Percentiles rank a stretch among this genome's conserved stretches.
Conservation (phyloP, 2,888 invertebrate species). For the Dolichomitus sp. region DNA sequence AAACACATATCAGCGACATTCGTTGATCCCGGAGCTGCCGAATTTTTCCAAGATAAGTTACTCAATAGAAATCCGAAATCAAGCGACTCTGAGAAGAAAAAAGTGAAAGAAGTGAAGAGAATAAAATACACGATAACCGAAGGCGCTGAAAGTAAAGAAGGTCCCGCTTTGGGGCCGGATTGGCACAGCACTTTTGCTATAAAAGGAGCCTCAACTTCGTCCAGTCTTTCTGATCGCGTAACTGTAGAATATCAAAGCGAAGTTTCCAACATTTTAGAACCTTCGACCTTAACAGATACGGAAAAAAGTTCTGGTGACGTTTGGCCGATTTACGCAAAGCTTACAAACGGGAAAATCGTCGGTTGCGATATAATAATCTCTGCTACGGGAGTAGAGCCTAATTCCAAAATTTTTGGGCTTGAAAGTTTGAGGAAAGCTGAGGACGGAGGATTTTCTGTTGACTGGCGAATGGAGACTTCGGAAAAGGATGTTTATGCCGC, state of each 20-base stretch:
- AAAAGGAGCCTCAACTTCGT: constrained; percentile 86
- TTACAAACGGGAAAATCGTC: constrained; percentile 91
- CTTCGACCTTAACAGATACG: constrained; percentile 87
- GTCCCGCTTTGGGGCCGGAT: constrained; percentile 98
- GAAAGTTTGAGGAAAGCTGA: constrained; percentile 87
- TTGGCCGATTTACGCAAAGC: constrained; percentile 91
- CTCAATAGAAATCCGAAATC: constrained; percentile 49
- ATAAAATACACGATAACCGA: constrained; percentile 90
- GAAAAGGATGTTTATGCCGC: constrained; percentile 95
- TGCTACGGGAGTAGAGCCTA: constrained; percentile 96
- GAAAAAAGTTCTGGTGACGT: constrained; percentile 80
- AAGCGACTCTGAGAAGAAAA: not conserved
- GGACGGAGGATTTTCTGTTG: constrained; percentile 95
- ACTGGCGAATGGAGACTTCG: constrained; percentile 95
- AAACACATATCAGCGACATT: constrained; percentile 97
- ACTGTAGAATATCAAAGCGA: constrained; percentile 86
- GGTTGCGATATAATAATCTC: constrained; percentile 97
- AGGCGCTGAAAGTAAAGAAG: constrained; percentile 87
- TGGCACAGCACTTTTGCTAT: constrained; percentile 94
- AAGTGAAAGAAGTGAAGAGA: constrained; percentile 82
- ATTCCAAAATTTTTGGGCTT: constrained; percentile 88
- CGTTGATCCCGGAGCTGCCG: constrained; percentile 98
- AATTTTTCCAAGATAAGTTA: constrained; percentile 93
- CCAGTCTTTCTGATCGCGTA: constrained; percentile 85
- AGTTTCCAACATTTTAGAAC: constrained; percentile 89